Percentiles rank a stretch among this genome's conserved stretches.
Conservation (phyloP, 2,797 vertebrate genomes). For the Labroides dimidiatus region DNA sequence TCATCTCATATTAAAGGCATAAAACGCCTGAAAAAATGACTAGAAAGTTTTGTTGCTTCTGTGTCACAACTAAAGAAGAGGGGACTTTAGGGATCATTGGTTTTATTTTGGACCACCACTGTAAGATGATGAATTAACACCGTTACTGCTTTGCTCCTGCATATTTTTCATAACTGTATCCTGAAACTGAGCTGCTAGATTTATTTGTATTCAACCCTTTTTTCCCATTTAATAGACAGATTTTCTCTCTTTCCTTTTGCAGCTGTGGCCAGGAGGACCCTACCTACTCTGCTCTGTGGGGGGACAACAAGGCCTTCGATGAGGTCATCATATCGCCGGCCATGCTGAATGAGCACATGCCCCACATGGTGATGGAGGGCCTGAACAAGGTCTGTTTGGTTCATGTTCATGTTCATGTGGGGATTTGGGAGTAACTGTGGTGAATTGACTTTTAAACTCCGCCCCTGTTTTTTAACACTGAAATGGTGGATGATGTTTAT, state of each 20-base stretch:
- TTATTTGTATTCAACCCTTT: neutral
- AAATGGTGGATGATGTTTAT: slow-evolving; percentile 14
- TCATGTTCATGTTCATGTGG: too few relatives aligned
- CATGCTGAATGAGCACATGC: slow-evolving; percentile 98
- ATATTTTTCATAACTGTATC: neutral
- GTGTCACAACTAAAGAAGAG: neutral
- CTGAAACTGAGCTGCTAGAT: too few relatives aligned
- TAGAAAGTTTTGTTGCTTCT: too few relatives aligned
- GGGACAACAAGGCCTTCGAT: slow-evolving; percentile 97
- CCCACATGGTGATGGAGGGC: slow-evolving; percentile 98
- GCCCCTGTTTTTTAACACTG: slow-evolving; percentile 26
- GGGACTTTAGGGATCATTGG: neutral
- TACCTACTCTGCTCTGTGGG: slow-evolving; percentile 98
- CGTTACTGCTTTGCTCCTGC: neutral
- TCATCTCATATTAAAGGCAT: too few relatives aligned
- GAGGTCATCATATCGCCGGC: slow-evolving; percentile 99
- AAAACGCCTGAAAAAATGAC: too few relatives aligned
- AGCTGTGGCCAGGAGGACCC: slow-evolving; percentile 99
- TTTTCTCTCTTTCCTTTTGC: slow-evolving; percentile 25
- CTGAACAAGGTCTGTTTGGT: slow-evolving; percentile 91
- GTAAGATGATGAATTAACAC: neutral
- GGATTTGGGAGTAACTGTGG: slow-evolving; percentile 1
- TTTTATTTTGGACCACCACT: neutral
- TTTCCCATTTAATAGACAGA: slow-evolving; percentile 17
- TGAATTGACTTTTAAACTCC: slow-evolving; percentile 25